phyloP scores from a whole-genome alignment of 2,888 invertebrate genomes.

The Zygothrica quintamaculata region DNA sequence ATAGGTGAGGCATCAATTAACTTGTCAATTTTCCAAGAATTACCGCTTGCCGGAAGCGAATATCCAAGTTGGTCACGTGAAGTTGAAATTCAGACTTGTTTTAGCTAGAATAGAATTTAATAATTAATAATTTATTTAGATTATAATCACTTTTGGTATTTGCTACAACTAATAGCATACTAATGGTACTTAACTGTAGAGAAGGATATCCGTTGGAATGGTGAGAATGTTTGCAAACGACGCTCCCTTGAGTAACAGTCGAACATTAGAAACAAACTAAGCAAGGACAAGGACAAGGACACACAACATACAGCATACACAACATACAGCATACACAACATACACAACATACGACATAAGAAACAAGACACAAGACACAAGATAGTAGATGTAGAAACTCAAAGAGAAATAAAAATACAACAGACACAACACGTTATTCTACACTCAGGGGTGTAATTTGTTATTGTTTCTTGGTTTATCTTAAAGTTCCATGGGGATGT shows the following conservation, averaged over 20 bases:
- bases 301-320: no score
- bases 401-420: constrained; percentile 7
- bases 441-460: constrained; percentile 69
- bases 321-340: no score
- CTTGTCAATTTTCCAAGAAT: constrained; percentile 29
- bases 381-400: background rate
- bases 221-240: constrained; percentile 42
- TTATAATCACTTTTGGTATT: background rate
- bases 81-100: background rate
- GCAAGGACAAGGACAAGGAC: constrained; percentile 15
- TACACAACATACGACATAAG: no score
- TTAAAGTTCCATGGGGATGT: constrained; percentile 32
- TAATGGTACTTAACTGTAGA: constrained; percentile 8
- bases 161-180: constrained; percentile 34
- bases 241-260: constrained; percentile 8
- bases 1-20: constrained; percentile 35
- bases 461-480: constrained; percentile 74
- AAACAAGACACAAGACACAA: no score
- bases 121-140: background rate
- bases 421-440: constrained; percentile 19
- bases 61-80: constrained; percentile 25
- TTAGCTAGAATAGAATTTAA: background rate
- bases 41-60: constrained; percentile 56
- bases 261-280: constrained; percentile 1
- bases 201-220: no score